Percentiles rank a stretch among this genome's conserved stretches.
These are phyloP conservation scores for Knipowitschia caucasica DNA, from an alignment of 2,797 vertebrate genomes.

Conservation along the genomic window DNA sequence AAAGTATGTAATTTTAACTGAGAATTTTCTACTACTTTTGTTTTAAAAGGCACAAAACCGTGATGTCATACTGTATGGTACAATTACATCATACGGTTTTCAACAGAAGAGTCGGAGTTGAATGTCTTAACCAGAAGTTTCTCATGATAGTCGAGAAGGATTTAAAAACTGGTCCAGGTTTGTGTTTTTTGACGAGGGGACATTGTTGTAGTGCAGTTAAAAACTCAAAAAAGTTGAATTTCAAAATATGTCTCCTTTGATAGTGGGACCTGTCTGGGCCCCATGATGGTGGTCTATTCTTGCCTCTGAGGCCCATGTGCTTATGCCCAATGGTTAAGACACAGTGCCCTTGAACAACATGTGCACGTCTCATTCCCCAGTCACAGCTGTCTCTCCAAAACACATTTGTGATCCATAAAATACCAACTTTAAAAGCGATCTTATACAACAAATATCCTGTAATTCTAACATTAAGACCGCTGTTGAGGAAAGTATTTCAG, in stretches of 20 bases:
- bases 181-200: no score
- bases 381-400: conserved; percentile 51
- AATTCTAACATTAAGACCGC: conserved; percentile 48
- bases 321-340: conserved; percentile 45
- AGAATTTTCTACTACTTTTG: no score
- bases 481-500: conserved; percentile 52
- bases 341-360: conserved; percentile 50
- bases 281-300: conserved; percentile 60
- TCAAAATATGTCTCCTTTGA: conserved; percentile 61
- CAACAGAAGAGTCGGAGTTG: no score
- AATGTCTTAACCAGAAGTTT: no score
- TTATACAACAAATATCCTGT: conserved; percentile 71
- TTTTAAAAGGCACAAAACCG: no score
- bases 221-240: no score
- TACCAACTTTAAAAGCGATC: conserved; percentile 65
- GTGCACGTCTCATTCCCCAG: conserved; percentile 33
- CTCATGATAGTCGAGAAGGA: no score
- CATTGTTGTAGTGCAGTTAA: no score
- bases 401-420: conserved; percentile 70
- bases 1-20: no score
- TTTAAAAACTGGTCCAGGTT: no score
- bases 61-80: no score
- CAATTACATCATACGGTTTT: no score
- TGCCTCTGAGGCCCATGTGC: conserved; percentile 45
- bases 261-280: conserved; percentile 47